Percentiles rank a stretch among this genome's conserved stretches.
phyloP scores from a whole-genome alignment of 2,113 vertebrate genomes.

The Vanacampus margaritifer region DNA sequence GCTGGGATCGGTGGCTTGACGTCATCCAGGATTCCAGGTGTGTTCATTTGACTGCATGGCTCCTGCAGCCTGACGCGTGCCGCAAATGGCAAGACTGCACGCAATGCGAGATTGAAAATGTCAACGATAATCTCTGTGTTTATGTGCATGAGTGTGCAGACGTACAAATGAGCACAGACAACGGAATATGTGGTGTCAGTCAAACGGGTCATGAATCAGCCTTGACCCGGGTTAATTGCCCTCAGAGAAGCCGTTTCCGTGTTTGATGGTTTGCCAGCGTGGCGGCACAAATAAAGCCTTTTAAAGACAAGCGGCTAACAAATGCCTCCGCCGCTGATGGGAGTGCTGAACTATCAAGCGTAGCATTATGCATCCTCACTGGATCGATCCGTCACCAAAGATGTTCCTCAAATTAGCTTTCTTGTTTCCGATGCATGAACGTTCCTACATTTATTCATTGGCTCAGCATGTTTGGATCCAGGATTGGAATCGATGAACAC shows the following conservation, averaged over 20 bases:
- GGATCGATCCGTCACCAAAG: slow-evolving; percentile 58
- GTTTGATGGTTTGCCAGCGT: slow-evolving; percentile 62
- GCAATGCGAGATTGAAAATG: slow-evolving; percentile 10
- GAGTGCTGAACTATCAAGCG: slow-evolving; percentile 59
- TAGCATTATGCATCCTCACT: slow-evolving; percentile 64
- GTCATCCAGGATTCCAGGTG: slow-evolving; percentile 10
- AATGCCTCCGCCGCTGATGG: slow-evolving; percentile 48
- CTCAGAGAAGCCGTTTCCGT: slow-evolving; percentile 60
- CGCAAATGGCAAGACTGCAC: slow-evolving; percentile 16
- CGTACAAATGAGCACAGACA: slow-evolving; percentile 25
- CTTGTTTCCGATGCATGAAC: slow-evolving; percentile 41
- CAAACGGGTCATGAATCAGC: slow-evolving; percentile 59
- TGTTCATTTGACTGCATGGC: slow-evolving; percentile 1
- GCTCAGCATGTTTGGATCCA: slow-evolving; percentile 33
- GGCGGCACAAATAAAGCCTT: slow-evolving; percentile 58
- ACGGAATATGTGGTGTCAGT: slow-evolving; percentile 47
- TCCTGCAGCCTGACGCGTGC: slow-evolving; percentile 2
- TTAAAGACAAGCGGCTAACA: slow-evolving; percentile 53
- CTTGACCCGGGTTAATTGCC: slow-evolving; percentile 64
- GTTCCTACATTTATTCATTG: slow-evolving; percentile 62
- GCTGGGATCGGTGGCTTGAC: slow-evolving; percentile 38
- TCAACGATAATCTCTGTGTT: slow-evolving; percentile 20
- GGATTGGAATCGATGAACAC: slow-evolving; percentile 49
- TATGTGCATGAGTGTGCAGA: slow-evolving; percentile 29
- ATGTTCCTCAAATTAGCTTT: slow-evolving; percentile 59